A percentile compares a stretch with the other conserved stretches of the same genome.
These are phyloP conservation scores for Muscicapa adusta DNA, from an alignment of 2,113 vertebrate genomes.

Conservation along the genomic window DNA sequence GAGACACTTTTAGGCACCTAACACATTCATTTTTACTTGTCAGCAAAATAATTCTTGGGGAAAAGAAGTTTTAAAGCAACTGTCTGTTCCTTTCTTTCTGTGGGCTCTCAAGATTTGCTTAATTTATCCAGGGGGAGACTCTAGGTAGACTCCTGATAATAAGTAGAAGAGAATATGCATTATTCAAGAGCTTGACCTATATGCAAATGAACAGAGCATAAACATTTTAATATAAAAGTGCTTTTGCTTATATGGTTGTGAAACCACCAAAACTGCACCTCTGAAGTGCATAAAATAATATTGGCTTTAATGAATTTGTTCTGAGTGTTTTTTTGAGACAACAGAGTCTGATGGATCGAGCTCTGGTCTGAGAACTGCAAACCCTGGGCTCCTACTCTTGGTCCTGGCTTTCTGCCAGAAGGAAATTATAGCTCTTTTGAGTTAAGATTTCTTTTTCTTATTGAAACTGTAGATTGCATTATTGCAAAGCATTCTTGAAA, in stretches of 20 bases:
- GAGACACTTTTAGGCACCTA: not conserved
- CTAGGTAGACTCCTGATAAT: not conserved
- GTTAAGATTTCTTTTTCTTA: not conserved
- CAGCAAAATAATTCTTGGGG: not conserved
- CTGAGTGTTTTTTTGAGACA: not conserved
- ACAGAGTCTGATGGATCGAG: not conserved
- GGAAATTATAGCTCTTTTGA: not conserved
- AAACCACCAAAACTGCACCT: not conserved
- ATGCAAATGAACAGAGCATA: not conserved
- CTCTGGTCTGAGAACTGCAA: not conserved
- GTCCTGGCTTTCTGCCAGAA: not conserved
- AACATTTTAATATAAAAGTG: not conserved
- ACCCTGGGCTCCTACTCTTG: not conserved
- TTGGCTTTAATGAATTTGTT: not conserved
- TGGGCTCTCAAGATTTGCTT: not conserved
- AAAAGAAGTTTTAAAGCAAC: not conserved
- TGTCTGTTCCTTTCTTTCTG: not conserved
- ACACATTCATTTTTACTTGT: not conserved
- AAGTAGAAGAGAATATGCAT: not conserved
- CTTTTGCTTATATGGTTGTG: not conserved
- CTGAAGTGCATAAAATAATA: not conserved
- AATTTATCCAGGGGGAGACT: not conserved
- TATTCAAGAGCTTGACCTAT: conserved; percentile 4
- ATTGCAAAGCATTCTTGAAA: not conserved
- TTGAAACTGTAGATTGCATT: not conserved